phyloP scores from a whole-genome alignment of 2,888 invertebrate species.

The Morpho deidamia region DNA sequence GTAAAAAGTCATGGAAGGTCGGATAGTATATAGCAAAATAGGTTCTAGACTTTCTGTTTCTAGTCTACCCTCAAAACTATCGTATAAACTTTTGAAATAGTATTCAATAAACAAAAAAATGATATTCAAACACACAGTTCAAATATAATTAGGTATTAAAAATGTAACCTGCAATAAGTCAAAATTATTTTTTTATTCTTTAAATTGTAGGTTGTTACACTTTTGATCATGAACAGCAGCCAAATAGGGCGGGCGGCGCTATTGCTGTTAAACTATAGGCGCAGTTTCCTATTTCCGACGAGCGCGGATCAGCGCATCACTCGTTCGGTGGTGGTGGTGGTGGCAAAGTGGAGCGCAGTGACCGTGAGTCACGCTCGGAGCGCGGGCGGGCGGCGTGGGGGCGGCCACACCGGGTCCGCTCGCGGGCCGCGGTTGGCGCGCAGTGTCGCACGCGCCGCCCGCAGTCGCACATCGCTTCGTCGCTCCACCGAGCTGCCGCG shows the following conservation, averaged over 20 bases:
- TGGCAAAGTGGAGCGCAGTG: slow-evolving; percentile 17
- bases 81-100: too few species aligned
- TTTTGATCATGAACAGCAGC: neutral
- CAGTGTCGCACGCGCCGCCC: slow-evolving; percentile 73
- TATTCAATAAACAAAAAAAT: too few species aligned
- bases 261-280: neutral
- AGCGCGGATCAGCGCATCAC: neutral
- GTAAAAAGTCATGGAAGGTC: too few species aligned
- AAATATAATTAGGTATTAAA: too few species aligned
- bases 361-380: slow-evolving; percentile 16
- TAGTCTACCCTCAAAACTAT: too few species aligned
- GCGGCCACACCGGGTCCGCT: slow-evolving; percentile 30
- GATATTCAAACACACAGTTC: too few species aligned
- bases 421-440: slow-evolving; percentile 31
- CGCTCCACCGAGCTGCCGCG: slow-evolving; percentile 55
- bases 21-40: too few species aligned
- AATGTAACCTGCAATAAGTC: too few species aligned
- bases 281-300: slow-evolving; percentile 2
- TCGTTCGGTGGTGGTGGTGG: slow-evolving; percentile 7
- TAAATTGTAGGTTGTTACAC: too few species aligned
- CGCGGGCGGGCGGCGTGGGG: slow-evolving; percentile 21
- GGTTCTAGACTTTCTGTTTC: too few species aligned
- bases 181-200: too few species aligned
- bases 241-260: slow-evolving; percentile 13
- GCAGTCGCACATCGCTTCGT: slow-evolving; percentile 70